Percentiles rank a stretch among this genome's conserved stretches.
Evolutionary conservation across 2,113 vertebrate genomes (phyloP).

Genomic region (Mugil cephalus): DNA sequence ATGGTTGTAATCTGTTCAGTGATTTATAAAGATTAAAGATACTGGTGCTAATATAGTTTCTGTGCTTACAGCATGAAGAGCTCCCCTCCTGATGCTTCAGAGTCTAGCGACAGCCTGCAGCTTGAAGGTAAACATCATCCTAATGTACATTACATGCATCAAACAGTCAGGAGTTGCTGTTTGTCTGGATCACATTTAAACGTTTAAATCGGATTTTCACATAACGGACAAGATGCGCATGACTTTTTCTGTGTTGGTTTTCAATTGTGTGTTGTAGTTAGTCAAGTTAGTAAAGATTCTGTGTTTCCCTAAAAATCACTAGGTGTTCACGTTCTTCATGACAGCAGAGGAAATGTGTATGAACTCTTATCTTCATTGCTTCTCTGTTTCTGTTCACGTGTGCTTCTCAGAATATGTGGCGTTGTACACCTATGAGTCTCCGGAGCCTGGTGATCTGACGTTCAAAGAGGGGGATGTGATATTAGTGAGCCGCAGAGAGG

Average conservation of each 20-base stretch:
- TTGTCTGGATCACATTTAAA: not conserved
- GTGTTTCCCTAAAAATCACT: no score
- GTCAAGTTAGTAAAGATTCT: no score
- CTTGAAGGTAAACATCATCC: conserved; percentile 70
- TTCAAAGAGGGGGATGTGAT: conserved; percentile 93
- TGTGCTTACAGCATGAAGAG: conserved; percentile 64
- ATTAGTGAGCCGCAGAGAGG: conserved; percentile 91
- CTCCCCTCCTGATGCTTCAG: conserved; percentile 65
- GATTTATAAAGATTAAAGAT: not conserved
- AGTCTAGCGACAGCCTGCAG: conserved; percentile 64
- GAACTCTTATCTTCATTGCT: not conserved
- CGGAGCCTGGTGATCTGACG: conserved; percentile 90
- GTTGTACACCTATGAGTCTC: conserved; percentile 92
- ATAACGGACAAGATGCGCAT: no score
- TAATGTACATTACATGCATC: not conserved
- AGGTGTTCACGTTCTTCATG: no score
- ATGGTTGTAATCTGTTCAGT: not conserved
- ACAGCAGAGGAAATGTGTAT: no score
- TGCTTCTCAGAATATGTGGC: conserved; percentile 89
- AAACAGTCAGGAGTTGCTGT: not conserved
- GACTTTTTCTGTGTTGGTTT: no score
- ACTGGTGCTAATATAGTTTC: conserved; percentile 5
- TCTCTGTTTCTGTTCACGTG: not conserved
- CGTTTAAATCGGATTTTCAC: not conserved
- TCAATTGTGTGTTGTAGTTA: no score